Base-by-base conservation (phyloP, 2,113 vertebrate genomes). In the Platysternon megacephalum region DNA sequence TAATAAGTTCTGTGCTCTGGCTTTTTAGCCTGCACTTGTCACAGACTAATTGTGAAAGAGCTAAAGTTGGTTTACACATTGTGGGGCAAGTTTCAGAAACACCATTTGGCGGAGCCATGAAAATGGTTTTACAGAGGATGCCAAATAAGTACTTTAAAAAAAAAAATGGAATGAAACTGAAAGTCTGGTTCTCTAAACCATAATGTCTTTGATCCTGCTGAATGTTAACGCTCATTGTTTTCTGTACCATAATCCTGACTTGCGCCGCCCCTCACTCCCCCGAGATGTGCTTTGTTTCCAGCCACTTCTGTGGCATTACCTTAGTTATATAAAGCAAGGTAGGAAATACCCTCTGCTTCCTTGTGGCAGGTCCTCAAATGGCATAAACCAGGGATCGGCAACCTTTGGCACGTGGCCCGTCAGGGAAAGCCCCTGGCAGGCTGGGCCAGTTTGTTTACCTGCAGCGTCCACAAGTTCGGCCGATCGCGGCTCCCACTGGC, bases 241-340 rank as follows among this genome's bases (percentile, higher is more conserved):
- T n/a, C 32, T 68, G 35, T n/a, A n/a, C 3, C 61, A 2, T 19
- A n/a, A 68, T 35, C 21, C 68, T 42, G 21, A 24, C 17, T 72
- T 17, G 51, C 21, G 52, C 52, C 6, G 17, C 14, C 52, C 14
- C 49, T 49, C 49, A 49, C 6, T 0, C 1, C 42, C 35, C 76
- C 5, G 4, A 13, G 14, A 0, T 35, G 1, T 9, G 48, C 39
- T 85, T 19, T 11, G 68, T 6, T 26, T 5, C 1, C 52, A 3
- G 0, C 6, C 82, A 1, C 1, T 12, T 0, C 19, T 76, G 2
- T 1, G 11, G 28, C 0, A 1, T 68, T 26, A 56, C 65, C 1
- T 0, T 2, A 11, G n/a, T 1, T 29, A 17, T 21, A 1, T 4
- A 19, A 0, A 2, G 22, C 46, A 0, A 1, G 32, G 8, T 76